A percentile compares a stretch with the other conserved stretches of the same genome.
phyloP scores from a whole-genome alignment of 2,113 vertebrate genomes.

The Laterallus jamaicensis region DNA sequence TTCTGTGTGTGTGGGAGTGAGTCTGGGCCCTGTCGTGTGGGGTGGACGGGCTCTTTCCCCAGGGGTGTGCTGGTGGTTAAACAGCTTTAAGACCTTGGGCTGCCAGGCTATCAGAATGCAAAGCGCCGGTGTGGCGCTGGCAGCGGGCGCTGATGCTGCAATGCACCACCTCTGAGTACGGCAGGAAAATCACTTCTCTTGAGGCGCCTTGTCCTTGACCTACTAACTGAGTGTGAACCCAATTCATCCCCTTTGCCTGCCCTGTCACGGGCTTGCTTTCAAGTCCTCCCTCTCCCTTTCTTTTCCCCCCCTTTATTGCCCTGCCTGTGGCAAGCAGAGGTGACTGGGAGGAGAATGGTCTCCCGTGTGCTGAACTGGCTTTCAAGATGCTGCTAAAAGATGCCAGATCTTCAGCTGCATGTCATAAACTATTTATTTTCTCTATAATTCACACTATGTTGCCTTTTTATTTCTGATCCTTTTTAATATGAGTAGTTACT shows the following conservation, averaged over 20 bases:
- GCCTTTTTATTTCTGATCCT: conserved; percentile 40
- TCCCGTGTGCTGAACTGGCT: background rate
- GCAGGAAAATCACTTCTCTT: rapidly evolving
- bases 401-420: background rate
- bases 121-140: rapidly evolving
- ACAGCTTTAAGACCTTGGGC: background rate
- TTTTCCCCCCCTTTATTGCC: background rate
- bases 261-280: background rate
- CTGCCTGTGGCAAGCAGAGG: background rate
- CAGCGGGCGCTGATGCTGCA: background rate
- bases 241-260: rapidly evolving
- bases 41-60: background rate
- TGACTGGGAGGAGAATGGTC: background rate
- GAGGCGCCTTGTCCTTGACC: background rate
- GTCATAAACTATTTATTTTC: background rate
- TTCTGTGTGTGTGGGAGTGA: rapidly evolving
- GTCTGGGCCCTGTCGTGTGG: too few relatives aligned
- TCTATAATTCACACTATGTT: background rate
- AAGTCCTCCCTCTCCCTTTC: rapidly evolving
- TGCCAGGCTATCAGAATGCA: rapidly evolving
- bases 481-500: conserved; percentile 12
- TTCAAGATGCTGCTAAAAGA: background rate
- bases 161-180: rapidly evolving
- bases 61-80: background rate
- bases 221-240: rapidly evolving